Conservation (phyloP, 1,140 invertebrate genomes). For the Marisa cornuarietis region DNA sequence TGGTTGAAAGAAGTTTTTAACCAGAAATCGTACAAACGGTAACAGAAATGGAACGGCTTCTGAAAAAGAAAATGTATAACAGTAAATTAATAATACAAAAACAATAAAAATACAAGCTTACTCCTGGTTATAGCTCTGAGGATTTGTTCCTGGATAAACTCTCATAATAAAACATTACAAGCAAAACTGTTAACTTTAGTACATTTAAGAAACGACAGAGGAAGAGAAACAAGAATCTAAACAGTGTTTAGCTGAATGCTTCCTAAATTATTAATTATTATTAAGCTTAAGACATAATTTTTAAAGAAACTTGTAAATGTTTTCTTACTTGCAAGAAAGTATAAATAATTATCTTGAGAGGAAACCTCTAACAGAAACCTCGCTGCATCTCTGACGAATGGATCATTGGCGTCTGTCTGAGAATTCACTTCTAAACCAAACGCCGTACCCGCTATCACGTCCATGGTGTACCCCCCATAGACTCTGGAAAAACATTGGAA, state of each 20-base stretch:
- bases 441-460: conserved; percentile 71
- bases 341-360: neutral
- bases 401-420: conserved; percentile 65
- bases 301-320: too few species aligned
- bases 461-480: conserved; percentile 70
- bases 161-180: too few species aligned
- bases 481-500: conserved; percentile 17
- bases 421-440: conserved; percentile 72
- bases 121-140: too few species aligned
- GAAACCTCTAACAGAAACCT: neutral
- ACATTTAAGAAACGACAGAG: too few species aligned
- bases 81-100: neutral
- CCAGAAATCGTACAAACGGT: neutral
- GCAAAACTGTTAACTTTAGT: too few species aligned
- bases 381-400: conserved; percentile 52
- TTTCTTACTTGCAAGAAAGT: too few species aligned
- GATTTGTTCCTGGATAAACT: too few species aligned
- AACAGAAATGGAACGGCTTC: neutral
- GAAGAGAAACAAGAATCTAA: too few species aligned
- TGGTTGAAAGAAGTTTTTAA: conserved; percentile 7
- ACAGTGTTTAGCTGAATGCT: too few species aligned
- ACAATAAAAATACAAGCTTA: neutral
- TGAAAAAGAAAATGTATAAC: neutral
- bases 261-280: too few species aligned
- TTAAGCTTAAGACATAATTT: too few species aligned